Percentiles rank a stretch among this genome's conserved stretches.
phyloP scores from a whole-genome alignment of 2,797 vertebrate species.

The Sus cebifrons region DNA sequence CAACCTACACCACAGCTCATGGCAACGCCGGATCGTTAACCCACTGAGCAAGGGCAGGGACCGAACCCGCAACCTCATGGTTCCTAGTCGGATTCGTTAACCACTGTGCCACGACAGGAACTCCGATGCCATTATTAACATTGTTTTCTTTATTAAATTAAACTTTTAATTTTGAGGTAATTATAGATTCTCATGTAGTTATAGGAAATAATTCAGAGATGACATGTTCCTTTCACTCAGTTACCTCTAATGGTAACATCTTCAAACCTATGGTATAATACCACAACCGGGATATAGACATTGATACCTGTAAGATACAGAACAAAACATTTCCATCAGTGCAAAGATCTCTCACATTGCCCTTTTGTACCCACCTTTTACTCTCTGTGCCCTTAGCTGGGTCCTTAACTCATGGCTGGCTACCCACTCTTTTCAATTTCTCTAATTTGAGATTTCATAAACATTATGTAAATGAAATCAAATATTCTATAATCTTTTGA shows the following conservation, averaged over 20 bases:
- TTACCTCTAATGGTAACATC: background rate
- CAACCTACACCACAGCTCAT: too few relatives aligned
- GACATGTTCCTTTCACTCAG: background rate
- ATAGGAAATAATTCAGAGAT: background rate
- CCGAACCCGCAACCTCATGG: too few relatives aligned
- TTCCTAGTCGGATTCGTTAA: too few relatives aligned
- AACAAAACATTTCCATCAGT: background rate
- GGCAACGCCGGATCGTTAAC: too few relatives aligned
- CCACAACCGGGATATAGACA: background rate
- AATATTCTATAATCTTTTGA: background rate
- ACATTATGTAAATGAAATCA: background rate
- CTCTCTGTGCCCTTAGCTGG: background rate
- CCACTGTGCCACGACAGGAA: too few relatives aligned
- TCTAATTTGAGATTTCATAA: background rate
- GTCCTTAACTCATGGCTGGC: background rate
- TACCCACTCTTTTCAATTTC: background rate
- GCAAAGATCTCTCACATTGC: background rate
- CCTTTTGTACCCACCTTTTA: background rate
- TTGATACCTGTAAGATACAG: background rate
- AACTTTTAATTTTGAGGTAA: constrained; percentile 41
- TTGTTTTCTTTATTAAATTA: background rate
- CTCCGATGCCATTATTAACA: background rate
- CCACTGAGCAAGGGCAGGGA: too few relatives aligned
- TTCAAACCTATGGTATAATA: background rate
- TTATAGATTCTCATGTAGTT: background rate